phyloP scores from a whole-genome alignment of 2,888 invertebrate genomes.

The Colletes collaris region DNA sequence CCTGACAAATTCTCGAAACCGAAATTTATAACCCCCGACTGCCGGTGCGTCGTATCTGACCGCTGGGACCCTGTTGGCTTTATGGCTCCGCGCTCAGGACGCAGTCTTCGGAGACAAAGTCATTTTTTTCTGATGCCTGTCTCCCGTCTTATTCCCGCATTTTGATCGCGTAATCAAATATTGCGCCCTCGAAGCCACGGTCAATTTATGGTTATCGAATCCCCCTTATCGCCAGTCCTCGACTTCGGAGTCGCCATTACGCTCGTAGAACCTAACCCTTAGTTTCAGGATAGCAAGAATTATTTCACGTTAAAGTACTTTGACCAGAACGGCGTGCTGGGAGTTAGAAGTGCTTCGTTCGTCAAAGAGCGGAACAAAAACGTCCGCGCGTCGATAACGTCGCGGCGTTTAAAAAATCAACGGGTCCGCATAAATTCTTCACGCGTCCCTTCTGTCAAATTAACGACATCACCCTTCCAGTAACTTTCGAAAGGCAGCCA shows the following conservation, averaged over 20 bases:
- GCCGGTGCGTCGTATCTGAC: slow-evolving; percentile 51
- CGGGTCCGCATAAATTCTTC: slow-evolving; percentile 6
- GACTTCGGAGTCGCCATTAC: no score
- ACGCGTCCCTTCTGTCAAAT: slow-evolving; percentile 12
- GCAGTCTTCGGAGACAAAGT: slow-evolving; percentile 6
- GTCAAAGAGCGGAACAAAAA: no score
- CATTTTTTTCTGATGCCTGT: neutral
- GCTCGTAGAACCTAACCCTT: neutral
- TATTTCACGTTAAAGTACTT: no score
- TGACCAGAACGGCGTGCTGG: no score
- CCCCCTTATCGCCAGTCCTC: neutral
- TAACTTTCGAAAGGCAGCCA: slow-evolving; percentile 16
- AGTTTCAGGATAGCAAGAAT: no score
- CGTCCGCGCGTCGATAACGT: no score
- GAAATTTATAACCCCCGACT: slow-evolving; percentile 74
- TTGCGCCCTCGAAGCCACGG: slow-evolving; percentile 6
- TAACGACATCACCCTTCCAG: slow-evolving; percentile 16
- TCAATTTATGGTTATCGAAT: neutral
- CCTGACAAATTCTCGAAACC: slow-evolving; percentile 79
- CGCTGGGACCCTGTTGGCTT: slow-evolving; percentile 11
- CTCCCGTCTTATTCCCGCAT: neutral
- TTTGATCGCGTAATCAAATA: slow-evolving; percentile 27
- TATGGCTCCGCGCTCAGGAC: slow-evolving; percentile 9
- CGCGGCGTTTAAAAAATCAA: neutral
- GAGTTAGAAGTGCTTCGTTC: no score